A percentile compares a stretch with the other conserved stretches of the same genome.
These are phyloP conservation scores for Diplosoma virens DNA, from an alignment of 23 tunicate species.

Conservation along the genomic window DNA sequence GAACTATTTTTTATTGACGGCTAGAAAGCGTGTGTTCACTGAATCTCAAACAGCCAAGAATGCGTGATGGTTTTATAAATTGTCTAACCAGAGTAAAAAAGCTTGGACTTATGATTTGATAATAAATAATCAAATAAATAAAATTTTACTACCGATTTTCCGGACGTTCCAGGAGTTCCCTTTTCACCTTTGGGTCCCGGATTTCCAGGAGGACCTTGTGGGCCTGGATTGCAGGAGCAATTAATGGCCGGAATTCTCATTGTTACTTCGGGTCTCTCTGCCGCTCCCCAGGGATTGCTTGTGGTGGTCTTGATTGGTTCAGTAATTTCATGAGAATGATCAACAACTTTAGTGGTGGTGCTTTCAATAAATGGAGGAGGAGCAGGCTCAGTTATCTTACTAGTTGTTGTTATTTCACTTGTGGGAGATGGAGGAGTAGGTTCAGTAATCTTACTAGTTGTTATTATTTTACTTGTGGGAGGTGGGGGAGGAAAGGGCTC, in stretches of 20 bases:
- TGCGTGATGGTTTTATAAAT: too few species aligned
- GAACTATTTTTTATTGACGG: too few species aligned
- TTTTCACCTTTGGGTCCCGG: conserved; percentile 62
- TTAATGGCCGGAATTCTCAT: background rate
- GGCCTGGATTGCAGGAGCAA: conserved; percentile 38
- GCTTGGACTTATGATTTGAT: too few species aligned
- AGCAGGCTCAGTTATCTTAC: background rate
- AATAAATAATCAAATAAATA: too few species aligned
- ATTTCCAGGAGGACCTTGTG: conserved; percentile 26
- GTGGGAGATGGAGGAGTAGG: background rate
- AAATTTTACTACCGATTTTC: too few species aligned
- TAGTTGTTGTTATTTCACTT: background rate
- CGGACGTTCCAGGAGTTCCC: conserved; percentile 52
- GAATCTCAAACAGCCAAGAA: too few species aligned
- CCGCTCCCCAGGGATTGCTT: background rate
- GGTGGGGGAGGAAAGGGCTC: background rate
- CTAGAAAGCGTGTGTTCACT: too few species aligned
- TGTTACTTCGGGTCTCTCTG: background rate
- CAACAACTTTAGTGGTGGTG: too few species aligned
- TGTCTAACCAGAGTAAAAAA: too few species aligned
- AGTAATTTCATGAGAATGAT: too few species aligned
- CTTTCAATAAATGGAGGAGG: too few species aligned
- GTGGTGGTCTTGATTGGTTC: background rate
- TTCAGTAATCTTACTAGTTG: background rate
- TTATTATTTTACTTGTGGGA: background rate